phyloP scores from a whole-genome alignment of 2,797 vertebrate species.

The Pipistrellus pygmaeus region DNA sequence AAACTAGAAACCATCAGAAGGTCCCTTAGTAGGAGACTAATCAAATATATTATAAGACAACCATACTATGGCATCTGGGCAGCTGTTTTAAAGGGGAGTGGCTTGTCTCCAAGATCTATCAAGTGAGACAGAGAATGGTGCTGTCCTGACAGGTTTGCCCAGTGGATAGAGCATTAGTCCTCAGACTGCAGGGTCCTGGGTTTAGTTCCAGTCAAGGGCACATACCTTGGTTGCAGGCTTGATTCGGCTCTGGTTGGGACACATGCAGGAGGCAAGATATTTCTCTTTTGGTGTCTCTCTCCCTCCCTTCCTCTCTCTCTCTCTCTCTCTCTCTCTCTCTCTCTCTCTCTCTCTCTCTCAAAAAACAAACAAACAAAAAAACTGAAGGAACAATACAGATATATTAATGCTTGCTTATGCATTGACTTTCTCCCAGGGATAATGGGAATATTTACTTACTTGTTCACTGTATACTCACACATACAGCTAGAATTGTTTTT shows the following conservation, averaged over 20 bases:
- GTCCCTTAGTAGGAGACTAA: background rate
- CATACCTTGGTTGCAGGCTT: too few relatives aligned
- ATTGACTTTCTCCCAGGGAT: background rate
- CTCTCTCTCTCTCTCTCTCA: background rate
- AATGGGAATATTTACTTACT: background rate
- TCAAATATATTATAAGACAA: background rate
- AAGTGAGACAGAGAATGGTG: conserved; percentile 1
- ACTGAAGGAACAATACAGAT: background rate
- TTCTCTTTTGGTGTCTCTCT: too few relatives aligned
- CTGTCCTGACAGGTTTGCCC: too few relatives aligned
- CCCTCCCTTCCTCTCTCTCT: background rate
- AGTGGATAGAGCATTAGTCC: too few relatives aligned
- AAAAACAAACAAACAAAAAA: too few relatives aligned
- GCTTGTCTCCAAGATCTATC: background rate
- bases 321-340: background rate
- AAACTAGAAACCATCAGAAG: background rate
- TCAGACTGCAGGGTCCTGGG: too few relatives aligned
- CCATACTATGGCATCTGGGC: background rate
- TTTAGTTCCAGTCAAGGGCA: too few relatives aligned
- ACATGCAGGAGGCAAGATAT: too few relatives aligned
- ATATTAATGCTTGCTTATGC: background rate
- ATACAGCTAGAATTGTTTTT: background rate
- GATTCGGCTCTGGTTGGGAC: too few relatives aligned
- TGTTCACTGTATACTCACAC: background rate
- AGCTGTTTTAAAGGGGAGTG: background rate